Evolutionary conservation across 1,140 invertebrate species (phyloP).

Genomic region (Heliconius hewitsoni): DNA sequence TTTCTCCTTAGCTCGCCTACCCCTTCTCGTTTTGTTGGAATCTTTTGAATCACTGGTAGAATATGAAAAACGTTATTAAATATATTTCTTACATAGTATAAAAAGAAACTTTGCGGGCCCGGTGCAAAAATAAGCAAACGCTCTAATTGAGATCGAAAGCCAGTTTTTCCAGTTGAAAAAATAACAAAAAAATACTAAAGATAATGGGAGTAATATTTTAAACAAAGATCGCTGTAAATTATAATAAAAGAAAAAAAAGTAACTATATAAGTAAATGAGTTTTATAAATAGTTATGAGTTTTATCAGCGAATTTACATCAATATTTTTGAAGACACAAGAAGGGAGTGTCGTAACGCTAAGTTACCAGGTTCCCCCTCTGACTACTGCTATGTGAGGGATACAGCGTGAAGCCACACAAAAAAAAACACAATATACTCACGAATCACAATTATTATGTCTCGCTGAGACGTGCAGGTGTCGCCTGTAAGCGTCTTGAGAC

Average conservation of each 20-base stretch:
- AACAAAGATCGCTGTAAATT: too few species aligned
- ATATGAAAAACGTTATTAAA: background rate
- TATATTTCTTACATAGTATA: background rate
- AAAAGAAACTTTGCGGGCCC: too few species aligned
- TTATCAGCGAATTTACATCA: too few species aligned
- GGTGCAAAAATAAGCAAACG: too few species aligned
- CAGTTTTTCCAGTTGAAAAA: too few species aligned
- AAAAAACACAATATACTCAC: slow-evolving; percentile 15
- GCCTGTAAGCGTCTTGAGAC: slow-evolving; percentile 59
- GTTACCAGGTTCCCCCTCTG: background rate
- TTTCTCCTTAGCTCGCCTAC: slow-evolving; percentile 4
- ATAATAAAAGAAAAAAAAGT: too few species aligned
- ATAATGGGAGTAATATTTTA: too few species aligned
- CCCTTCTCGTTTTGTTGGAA: slow-evolving; percentile 12
- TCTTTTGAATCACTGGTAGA: slow-evolving; percentile 24
- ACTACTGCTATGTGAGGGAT: background rate
- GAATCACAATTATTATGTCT: slow-evolving; percentile 47
- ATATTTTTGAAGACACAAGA: background rate
- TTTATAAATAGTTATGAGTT: too few species aligned
- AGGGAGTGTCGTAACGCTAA: background rate
- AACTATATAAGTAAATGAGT: too few species aligned
- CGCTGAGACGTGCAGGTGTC: slow-evolving; percentile 65
- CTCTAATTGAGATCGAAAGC: too few species aligned
- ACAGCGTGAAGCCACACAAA: background rate
- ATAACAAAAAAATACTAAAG: too few species aligned